phyloP scores from a whole-genome alignment of 2,797 vertebrate genomes.

The Sebastes diaconus region DNA sequence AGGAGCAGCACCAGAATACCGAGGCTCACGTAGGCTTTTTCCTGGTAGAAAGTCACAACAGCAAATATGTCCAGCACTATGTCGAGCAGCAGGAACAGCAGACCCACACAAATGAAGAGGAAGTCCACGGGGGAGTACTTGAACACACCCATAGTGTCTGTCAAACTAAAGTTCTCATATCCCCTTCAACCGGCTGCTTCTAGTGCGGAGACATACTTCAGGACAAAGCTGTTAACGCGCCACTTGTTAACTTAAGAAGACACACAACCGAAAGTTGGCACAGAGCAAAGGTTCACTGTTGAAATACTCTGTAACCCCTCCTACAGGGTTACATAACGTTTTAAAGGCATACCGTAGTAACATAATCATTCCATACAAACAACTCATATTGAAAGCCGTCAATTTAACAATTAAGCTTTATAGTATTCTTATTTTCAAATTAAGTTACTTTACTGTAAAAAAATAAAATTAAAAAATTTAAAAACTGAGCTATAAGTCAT shows the following conservation, averaged over 20 bases:
- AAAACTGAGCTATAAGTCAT: neutral
- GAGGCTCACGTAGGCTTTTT: conserved; percentile 44
- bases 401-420: neutral
- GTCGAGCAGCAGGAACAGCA: conserved; percentile 51
- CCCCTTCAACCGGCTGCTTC: neutral
- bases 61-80: conserved; percentile 59
- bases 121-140: conserved; percentile 28
- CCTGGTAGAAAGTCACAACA: conserved; percentile 56
- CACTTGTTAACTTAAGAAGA: accelerated
- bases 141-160: conserved; percentile 38
- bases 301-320: neutral
- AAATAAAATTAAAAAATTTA: no score
- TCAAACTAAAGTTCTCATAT: neutral
- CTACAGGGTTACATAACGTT: neutral
- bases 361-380: neutral
- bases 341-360: conserved; percentile 2
- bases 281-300: neutral
- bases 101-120: conserved; percentile 29
- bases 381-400: neutral
- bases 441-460: neutral
- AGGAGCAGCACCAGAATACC: conserved; percentile 68
- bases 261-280: conserved; percentile 2
- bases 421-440: neutral
- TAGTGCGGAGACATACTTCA: neutral
- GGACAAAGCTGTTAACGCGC: accelerated